A percentile compares a stretch with the other conserved stretches of the same genome.
These are phyloP conservation scores for Sphaeridia pumilis DNA, from an alignment of 2,888 invertebrate genomes.

Conservation along the genomic window DNA sequence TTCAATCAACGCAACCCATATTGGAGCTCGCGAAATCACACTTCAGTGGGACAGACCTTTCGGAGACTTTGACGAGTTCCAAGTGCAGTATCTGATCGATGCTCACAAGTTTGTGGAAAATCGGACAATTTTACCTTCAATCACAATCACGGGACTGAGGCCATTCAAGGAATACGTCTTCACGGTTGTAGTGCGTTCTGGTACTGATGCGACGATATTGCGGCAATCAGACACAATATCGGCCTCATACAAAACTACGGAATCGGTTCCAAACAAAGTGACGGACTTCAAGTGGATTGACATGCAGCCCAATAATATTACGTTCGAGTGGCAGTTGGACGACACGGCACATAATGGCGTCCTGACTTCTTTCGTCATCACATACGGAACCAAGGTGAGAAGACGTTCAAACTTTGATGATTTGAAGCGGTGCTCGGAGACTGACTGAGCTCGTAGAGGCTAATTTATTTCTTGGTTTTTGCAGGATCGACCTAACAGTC, in stretches of 20 bases:
- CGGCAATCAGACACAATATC: conserved; percentile 66
- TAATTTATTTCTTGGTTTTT: too few relatives aligned
- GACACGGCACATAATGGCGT: conserved; percentile 68
- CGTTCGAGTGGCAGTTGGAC: conserved; percentile 69
- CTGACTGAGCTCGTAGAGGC: too few relatives aligned
- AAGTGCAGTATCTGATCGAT: conserved; percentile 68
- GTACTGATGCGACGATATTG: conserved; percentile 62
- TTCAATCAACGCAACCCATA: conserved; percentile 60
- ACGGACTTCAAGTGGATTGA: conserved; percentile 57
- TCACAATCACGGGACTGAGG: conserved; percentile 57
- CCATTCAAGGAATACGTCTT: conserved; percentile 82
- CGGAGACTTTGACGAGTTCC: conserved; percentile 77
- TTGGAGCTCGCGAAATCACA: conserved; percentile 66
- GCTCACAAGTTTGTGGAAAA: conserved; percentile 59
- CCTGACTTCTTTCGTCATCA: conserved; percentile 65
- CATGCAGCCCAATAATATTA: conserved; percentile 66
- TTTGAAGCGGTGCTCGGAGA: too few relatives aligned
- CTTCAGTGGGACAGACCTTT: conserved; percentile 69
- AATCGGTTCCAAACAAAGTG: conserved; percentile 78
- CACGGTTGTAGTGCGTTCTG: conserved; percentile 71
- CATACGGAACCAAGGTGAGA: conserved; percentile 49
- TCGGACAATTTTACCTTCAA: conserved; percentile 54
- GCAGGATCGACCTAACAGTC: conserved; percentile 25
- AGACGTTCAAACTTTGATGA: too few relatives aligned
- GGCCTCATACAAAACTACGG: conserved; percentile 64